Percentiles rank a stretch among this genome's conserved stretches.
phyloP scores from a whole-genome alignment of 1,140 invertebrate genomes.

The Aphelinus certus region DNA sequence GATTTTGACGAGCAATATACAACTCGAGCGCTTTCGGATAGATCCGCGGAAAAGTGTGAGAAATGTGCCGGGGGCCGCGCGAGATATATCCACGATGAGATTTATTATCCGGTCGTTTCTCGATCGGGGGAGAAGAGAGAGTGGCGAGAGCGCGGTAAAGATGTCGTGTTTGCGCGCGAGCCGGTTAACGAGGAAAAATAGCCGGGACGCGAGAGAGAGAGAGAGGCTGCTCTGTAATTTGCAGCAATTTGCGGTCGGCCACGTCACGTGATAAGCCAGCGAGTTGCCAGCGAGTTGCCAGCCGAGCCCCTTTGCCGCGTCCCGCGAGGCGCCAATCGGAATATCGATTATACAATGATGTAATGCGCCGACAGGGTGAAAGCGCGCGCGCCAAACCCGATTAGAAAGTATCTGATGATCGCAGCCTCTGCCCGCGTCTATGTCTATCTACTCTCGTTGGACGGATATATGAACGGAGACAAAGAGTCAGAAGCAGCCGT shows the following conservation, averaged over 20 bases:
- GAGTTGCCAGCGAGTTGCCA: not conserved
- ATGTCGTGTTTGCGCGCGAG: too few species aligned
- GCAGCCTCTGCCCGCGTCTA: too few species aligned
- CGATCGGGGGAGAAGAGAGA: not conserved
- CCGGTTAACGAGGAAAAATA: too few species aligned
- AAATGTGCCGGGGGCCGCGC: too few species aligned
- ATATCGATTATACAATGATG: constrained; percentile 32
- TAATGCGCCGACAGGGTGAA: constrained; percentile 26
- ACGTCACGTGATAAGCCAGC: not conserved
- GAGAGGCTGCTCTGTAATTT: constrained; percentile 30
- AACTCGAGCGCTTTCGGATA: too few species aligned
- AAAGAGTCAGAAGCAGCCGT: too few species aligned
- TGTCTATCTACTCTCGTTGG: too few species aligned
- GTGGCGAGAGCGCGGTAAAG: not conserved
- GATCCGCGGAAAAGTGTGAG: too few species aligned
- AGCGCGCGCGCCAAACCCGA: constrained; percentile 21
- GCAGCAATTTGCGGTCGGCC: constrained; percentile 30
- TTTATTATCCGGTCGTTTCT: constrained; percentile 24
- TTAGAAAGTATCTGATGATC: constrained; percentile 21
- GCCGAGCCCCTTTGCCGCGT: too few species aligned
- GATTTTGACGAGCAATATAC: too few species aligned
- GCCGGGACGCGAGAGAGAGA: too few species aligned
- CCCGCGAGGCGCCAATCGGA: constrained; percentile 2
- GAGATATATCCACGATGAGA: not conserved
- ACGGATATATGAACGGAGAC: too few species aligned